Conservation (phyloP, 2,113 vertebrate genomes). For the Amblyornis subalaris region DNA sequence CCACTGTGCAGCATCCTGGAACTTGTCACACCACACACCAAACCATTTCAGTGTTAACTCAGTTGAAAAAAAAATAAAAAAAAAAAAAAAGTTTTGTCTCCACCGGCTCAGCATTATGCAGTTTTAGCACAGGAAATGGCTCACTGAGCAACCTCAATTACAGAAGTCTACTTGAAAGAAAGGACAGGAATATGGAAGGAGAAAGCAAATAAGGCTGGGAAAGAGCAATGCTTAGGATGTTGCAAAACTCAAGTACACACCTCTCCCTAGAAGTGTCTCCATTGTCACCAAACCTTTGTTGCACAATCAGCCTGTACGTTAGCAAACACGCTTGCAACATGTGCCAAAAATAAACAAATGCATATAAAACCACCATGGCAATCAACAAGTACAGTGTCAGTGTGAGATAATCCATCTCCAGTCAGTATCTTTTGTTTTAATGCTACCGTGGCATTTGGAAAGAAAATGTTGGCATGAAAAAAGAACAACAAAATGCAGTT, state of each 20-base stretch:
- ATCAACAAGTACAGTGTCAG: not conserved
- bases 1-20: not conserved
- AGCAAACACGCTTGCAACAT: not conserved
- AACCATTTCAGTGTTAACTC: not conserved
- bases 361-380: accelerated
- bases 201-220: not conserved
- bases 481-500: not conserved
- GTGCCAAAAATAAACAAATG: not conserved
- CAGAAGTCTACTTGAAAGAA: not conserved
- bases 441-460: not conserved
- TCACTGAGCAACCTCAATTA: not conserved
- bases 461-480: not conserved
- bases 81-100: not conserved
- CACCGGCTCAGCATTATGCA: not conserved
- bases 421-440: not conserved
- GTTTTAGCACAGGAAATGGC: not conserved
- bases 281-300: not conserved
- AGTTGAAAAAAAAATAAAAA: not conserved
- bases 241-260: not conserved
- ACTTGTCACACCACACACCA: not conserved
- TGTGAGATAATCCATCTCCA: not conserved
- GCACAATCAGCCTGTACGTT: not conserved
- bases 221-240: not conserved
- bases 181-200: not conserved
- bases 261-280: not conserved